phyloP scores from a whole-genome alignment of 2,888 invertebrate genomes.

The Philaethria dido region DNA sequence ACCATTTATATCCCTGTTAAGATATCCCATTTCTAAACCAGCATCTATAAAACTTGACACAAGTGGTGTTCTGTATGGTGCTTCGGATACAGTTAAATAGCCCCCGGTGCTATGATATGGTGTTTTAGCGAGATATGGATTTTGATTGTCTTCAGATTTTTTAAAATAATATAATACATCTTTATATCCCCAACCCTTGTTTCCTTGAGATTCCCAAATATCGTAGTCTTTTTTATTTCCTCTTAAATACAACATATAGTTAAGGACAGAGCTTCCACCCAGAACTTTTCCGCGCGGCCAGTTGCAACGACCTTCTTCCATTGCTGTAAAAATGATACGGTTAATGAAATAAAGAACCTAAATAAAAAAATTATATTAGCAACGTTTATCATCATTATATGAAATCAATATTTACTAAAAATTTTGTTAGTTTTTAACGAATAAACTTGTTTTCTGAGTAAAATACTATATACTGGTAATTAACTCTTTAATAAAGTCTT shows the following conservation, averaged over 20 bases:
- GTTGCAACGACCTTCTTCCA: slow-evolving; percentile 93
- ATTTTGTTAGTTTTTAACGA: too few species aligned
- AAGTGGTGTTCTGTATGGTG: slow-evolving; percentile 93
- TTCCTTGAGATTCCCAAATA: slow-evolving; percentile 93
- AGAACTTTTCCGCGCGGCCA: slow-evolving; percentile 97
- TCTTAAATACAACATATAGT: slow-evolving; percentile 95
- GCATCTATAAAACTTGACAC: slow-evolving; percentile 92
- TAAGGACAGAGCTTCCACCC: slow-evolving; percentile 94
- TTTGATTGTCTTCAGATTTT: slow-evolving; percentile 95
- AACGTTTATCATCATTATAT: too few species aligned
- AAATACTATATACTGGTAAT: too few species aligned
- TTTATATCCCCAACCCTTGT: slow-evolving; percentile 93
- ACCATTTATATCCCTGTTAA: slow-evolving; percentile 94
- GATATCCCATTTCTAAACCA: slow-evolving; percentile 92
- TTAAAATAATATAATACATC: slow-evolving; percentile 93
- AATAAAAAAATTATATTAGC: too few species aligned
- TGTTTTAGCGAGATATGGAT: slow-evolving; percentile 91
- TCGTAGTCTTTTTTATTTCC: slow-evolving; percentile 96
- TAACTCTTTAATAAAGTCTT: too few species aligned
- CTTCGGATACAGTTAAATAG: slow-evolving; percentile 92
- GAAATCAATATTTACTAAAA: too few species aligned
- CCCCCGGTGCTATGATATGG: slow-evolving; percentile 92
- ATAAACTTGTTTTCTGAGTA: too few species aligned
- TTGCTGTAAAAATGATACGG: slow-evolving; percentile 82
- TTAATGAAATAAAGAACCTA: neutral